A percentile compares a stretch with the other conserved stretches of the same genome.
phyloP scores from a whole-genome alignment of 2,113 vertebrate genomes.

The Channa maculata region DNA sequence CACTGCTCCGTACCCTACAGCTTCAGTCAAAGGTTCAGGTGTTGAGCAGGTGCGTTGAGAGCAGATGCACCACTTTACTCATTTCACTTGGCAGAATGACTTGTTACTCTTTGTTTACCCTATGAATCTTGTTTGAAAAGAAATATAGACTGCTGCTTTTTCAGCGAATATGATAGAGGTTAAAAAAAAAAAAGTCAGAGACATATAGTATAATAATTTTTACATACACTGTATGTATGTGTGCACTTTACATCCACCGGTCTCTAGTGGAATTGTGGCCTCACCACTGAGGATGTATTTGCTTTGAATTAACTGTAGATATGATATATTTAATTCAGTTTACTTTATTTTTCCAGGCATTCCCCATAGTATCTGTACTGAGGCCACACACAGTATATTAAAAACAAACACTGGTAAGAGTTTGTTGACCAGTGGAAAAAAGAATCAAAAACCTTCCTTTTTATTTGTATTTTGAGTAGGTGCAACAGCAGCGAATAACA shows the following conservation, averaged over 20 bases:
- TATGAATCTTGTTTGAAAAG: constrained; percentile 48
- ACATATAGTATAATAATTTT: neutral
- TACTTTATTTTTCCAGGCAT: neutral
- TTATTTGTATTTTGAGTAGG: constrained; percentile 21
- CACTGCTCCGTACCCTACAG: constrained; percentile 39
- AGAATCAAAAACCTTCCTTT: neutral
- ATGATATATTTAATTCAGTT: neutral
- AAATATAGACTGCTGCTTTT: constrained; percentile 19
- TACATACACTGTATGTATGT: neutral
- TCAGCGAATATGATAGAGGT: neutral
- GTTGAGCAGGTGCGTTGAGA: constrained; percentile 68
- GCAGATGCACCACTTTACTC: constrained; percentile 59
- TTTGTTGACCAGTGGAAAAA: no score
- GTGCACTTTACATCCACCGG: neutral
- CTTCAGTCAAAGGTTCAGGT: constrained; percentile 70
- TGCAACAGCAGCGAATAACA: neutral
- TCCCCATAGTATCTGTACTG: neutral
- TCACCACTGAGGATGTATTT: neutral
- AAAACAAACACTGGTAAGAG: neutral
- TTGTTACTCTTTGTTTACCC: constrained; percentile 62
- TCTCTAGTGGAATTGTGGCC: neutral
- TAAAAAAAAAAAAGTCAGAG: neutral
- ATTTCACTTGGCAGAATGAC: constrained; percentile 56
- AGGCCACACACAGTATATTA: neutral
- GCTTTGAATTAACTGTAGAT: neutral